These are phyloP conservation scores for Ailurus styani DNA, from an alignment of 2,113 vertebrate species.

Conservation along the genomic window DNA sequence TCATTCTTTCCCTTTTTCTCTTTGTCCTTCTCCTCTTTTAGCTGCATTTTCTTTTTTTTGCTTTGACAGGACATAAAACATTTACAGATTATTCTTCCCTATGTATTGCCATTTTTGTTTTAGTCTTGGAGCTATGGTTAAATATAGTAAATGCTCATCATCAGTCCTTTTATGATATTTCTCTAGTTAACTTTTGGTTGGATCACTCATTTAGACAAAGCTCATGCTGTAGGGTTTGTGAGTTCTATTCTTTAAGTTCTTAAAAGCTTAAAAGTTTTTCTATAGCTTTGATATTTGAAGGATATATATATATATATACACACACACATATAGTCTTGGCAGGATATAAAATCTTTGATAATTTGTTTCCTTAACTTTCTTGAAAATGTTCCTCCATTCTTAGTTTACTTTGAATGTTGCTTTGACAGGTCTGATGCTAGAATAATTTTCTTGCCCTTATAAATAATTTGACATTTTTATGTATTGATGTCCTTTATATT, in stretches of 20 bases:
- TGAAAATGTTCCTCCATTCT: not conserved
- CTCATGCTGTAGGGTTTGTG: not conserved
- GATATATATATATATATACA: no score
- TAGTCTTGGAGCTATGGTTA: not conserved
- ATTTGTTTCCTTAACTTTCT: not conserved
- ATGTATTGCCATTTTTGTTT: not conserved
- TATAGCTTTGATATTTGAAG: not conserved
- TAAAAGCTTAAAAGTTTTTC: not conserved
- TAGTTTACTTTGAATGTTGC: not conserved
- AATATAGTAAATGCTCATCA: not conserved
- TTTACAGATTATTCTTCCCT: not conserved
- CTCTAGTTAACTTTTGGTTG: not conserved
- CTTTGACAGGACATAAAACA: not conserved
- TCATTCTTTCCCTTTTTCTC: not conserved
- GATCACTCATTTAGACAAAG: not conserved
- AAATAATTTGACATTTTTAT: not conserved
- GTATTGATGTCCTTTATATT: not conserved
- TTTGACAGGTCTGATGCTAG: not conserved
- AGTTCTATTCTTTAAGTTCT: not conserved
- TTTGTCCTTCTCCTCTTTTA: not conserved
- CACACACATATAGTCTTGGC: no score
- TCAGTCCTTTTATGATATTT: not conserved
- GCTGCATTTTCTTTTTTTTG: not conserved
- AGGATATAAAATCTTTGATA: not conserved
- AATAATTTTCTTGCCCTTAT: conserved; percentile 6